A percentile compares a stretch with the other conserved stretches of the same genome.
These are phyloP conservation scores for Gambusia affinis DNA, from an alignment of 2,113 vertebrate genomes.

Conservation along the genomic window DNA sequence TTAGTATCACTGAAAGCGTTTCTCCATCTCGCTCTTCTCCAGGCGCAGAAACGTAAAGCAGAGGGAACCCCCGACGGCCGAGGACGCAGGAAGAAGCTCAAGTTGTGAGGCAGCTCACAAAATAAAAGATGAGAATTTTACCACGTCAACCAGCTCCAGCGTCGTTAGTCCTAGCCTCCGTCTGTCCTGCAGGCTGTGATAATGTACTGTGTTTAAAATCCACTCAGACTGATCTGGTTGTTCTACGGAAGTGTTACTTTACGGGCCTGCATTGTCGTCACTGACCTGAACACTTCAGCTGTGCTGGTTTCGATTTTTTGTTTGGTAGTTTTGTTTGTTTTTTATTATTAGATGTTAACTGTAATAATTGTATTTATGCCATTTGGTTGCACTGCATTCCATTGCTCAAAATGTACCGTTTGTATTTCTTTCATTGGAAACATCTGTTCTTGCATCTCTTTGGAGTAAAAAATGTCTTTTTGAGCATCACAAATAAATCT, in stretches of 20 bases:
- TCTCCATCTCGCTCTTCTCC: conserved; percentile 10
- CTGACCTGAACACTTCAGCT: conserved; percentile 85
- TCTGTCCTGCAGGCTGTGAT: conserved; percentile 85
- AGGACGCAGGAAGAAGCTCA: conserved; percentile 95
- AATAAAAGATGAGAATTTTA: conserved; percentile 9
- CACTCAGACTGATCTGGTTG: conserved; percentile 85
- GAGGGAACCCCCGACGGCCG: conserved; percentile 92
- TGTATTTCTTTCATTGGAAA: conserved; percentile 53
- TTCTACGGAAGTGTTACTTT: conserved; percentile 78
- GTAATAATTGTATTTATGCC: conserved; percentile 86
- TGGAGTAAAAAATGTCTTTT: conserved; percentile 73
- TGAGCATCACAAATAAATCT: conserved; percentile 77
- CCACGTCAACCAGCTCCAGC: conserved; percentile 44
- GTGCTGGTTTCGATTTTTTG: conserved; percentile 85
- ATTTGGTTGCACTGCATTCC: conserved; percentile 85
- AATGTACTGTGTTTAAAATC: conserved; percentile 56
- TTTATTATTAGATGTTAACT: conserved; percentile 86
- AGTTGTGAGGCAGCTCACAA: conserved; percentile 84
- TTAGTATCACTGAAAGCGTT: too few relatives aligned
- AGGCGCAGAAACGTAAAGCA: conserved; percentile 96
- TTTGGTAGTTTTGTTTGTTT: conserved; percentile 63
- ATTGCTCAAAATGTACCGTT: conserved; percentile 66
- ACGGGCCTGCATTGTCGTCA: conserved; percentile 84
- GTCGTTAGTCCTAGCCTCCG: conserved; percentile 77
- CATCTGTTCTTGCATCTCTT: conserved; percentile 64